Percentiles rank a stretch among this genome's conserved stretches.
Evolutionary conservation across 2,113 vertebrate genomes (phyloP).

Genomic region (Paracanthobrama guichenoti): DNA sequence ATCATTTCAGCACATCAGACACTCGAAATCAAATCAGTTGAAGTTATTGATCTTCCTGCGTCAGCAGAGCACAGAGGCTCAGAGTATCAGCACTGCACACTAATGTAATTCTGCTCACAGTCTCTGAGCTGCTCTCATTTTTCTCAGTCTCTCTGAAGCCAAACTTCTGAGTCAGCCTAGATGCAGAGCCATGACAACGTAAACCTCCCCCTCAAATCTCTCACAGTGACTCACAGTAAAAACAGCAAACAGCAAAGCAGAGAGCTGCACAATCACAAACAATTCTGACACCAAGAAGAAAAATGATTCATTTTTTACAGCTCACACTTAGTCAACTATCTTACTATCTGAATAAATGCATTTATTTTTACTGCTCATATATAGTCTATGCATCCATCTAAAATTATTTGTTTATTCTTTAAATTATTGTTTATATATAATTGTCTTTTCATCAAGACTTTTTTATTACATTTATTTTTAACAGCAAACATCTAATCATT

Average conservation of each 20-base stretch:
- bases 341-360: not conserved
- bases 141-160: slow-evolving; percentile 40
- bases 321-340: not conserved
- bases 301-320: not conserved
- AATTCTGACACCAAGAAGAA: not conserved
- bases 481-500: too few species aligned
- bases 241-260: not conserved
- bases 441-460: too few species aligned
- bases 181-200: slow-evolving; percentile 43
- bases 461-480: too few species aligned
- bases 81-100: not conserved
- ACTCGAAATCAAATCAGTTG: slow-evolving; percentile 17
- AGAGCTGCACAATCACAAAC: not conserved
- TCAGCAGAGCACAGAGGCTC: not conserved
- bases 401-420: too few species aligned
- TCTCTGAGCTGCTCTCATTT: slow-evolving; percentile 26
- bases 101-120: slow-evolving; percentile 17
- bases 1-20: slow-evolving; percentile 17
- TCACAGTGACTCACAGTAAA: slow-evolving; percentile 33
- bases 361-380: not conserved
- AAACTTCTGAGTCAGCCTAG: slow-evolving; percentile 46
- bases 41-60: slow-evolving; percentile 18
- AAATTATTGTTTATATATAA: too few species aligned
- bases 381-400: not conserved
- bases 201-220: not conserved